Evolutionary conservation across 2,797 vertebrate species (phyloP), one percentile per base, ranked within the genome.

Genomic region (Mormyrus proboscirostris): DNA sequence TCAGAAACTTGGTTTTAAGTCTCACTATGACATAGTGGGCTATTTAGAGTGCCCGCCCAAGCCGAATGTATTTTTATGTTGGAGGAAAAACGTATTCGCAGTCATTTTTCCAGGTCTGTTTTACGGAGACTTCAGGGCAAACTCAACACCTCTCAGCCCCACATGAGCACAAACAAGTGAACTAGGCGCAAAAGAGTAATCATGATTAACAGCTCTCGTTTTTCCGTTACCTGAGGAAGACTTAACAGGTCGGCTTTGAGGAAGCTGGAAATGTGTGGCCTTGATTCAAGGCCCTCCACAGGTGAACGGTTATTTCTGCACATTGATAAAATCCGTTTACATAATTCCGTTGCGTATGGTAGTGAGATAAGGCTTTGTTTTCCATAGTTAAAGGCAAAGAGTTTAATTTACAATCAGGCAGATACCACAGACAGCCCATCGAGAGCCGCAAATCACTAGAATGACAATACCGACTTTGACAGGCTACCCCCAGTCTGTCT

Each of bases 391-490:
- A 55, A 79, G 90, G 93, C 93, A 91, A 93, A 94, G 93, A 94
- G 95, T 95, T 95, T 94, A 96, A 96, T 96, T 94, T 95, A 94
- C 93, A 96, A 96, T 96, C 96, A 96, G 91, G 94, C 95, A 96
- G 96, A 95, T 94, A 92, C 95, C 95, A 96, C 94, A 96, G 96
- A 96, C 95, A 95, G 96, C 96, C 95, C 96, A 96, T 96, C 94
- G 95, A 96, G 96, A 96, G 95, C 93, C 94, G 95, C 95, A 96
- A 97, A 97, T 97, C 96, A 95, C 94, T 94, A 94, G 90, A 92
- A 92, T 92, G 95, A 96, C 96, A 95, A 95, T 96, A 96, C 96
- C 95, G 95, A 97, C 96, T 97, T 96, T 95, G 96, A 96, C 91
- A 92, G 90, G 88, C 44, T 89, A 89, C 94, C 96, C 95, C 96